Conservation (phyloP, 2,888 invertebrate species). For the Brachyptera putata region DNA sequence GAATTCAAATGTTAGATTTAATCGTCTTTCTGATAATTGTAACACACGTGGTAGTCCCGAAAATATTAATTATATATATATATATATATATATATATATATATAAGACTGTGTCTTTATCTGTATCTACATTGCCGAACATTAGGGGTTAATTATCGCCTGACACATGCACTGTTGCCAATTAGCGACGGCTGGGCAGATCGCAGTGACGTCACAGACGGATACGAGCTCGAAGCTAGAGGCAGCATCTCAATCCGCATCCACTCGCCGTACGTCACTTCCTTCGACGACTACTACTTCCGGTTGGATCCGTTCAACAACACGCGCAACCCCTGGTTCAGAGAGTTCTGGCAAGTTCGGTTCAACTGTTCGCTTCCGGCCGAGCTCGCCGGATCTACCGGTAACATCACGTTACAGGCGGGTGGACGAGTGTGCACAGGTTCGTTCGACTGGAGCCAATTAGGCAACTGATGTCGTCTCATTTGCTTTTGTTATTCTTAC, state of each 20-base stretch:
- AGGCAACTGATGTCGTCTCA: no score
- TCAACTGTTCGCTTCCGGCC: constrained; percentile 54
- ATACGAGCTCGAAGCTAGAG: constrained; percentile 60
- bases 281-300: constrained; percentile 65
- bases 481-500: no score
- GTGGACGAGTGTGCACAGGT: constrained; percentile 39
- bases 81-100: no score
- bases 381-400: constrained; percentile 19
- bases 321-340: constrained; percentile 53
- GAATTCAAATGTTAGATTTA: no score
- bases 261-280: constrained; percentile 63
- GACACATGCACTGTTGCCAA: no score
- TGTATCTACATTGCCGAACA: no score
- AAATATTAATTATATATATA: no score
- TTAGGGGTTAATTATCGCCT: no score
- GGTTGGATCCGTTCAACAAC: constrained; percentile 50
- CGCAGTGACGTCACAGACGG: constrained; percentile 67
- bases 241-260: constrained; percentile 69
- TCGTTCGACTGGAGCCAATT: no score
- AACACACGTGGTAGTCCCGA: no score
- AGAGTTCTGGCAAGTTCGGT: constrained; percentile 73
- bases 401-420: constrained; percentile 18
- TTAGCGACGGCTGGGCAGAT: constrained; percentile 74
- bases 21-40: no score
- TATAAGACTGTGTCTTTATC: no score